phyloP scores from a whole-genome alignment of 35 echinoderm and acorn worm species.

The Amphiura filiformis region DNA sequence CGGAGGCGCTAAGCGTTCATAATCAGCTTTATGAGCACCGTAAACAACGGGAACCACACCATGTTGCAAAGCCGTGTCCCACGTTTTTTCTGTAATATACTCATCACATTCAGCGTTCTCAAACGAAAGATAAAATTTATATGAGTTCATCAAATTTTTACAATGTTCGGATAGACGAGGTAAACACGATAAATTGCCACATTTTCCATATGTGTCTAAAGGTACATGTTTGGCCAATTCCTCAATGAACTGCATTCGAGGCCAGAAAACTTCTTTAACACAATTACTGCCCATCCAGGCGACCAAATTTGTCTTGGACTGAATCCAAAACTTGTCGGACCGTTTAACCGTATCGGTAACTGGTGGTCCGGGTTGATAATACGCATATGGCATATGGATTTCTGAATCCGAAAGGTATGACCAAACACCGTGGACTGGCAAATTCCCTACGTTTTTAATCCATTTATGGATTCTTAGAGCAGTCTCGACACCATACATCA shows the following conservation, averaged over 20 bases:
- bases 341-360: neutral
- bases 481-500: slow-evolving; percentile 65
- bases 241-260: slow-evolving; percentile 58
- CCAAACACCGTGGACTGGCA: slow-evolving; percentile 63
- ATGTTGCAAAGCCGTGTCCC: slow-evolving; percentile 65
- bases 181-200: slow-evolving; percentile 77
- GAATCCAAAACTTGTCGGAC: neutral
- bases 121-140: slow-evolving; percentile 83
- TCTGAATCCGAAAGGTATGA: slow-evolving; percentile 53
- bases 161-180: slow-evolving; percentile 67
- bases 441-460: slow-evolving; percentile 32
- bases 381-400: slow-evolving; percentile 53
- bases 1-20: slow-evolving; percentile 61
- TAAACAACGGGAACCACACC: slow-evolving; percentile 72
- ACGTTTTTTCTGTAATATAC: slow-evolving; percentile 78
- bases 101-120: slow-evolving; percentile 84
- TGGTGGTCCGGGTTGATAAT: slow-evolving; percentile 19
- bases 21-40: slow-evolving; percentile 55
- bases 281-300: slow-evolving; percentile 94
- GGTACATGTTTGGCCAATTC: slow-evolving; percentile 59
- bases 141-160: slow-evolving; percentile 68
- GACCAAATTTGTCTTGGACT: slow-evolving; percentile 53
- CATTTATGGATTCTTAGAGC: slow-evolving; percentile 59
- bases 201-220: slow-evolving; percentile 73
- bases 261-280: slow-evolving; percentile 76